Evolutionary conservation across 1,140 invertebrate genomes (phyloP), one percentile per base, ranked within the genome.

Genomic region (Calycopis cecrops): DNA sequence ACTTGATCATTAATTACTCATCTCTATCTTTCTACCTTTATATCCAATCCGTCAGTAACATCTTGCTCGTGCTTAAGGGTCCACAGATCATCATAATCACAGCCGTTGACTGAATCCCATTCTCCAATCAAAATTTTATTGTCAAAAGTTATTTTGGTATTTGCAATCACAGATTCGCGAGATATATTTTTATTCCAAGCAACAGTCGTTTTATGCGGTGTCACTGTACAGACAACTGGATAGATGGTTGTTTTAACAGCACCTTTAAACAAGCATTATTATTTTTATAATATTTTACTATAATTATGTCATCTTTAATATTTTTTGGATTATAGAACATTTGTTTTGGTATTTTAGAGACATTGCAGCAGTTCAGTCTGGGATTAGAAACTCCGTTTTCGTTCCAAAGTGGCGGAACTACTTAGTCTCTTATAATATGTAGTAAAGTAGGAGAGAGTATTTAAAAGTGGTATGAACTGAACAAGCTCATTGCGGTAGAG

Each of bases 121-220:
- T 78, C 63, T 16, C 79, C 75, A 51, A 60, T 53, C 18, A 80
- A 52, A 37, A 40, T 6, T 9, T 42, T 17, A 49, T 70, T 52
- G 50, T 82, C 65, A 34, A 80, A 60, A 9, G 67, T 60, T 18
- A 86, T 35, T 17, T 58, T 62, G 4, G 59, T 66, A 28, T 55
- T 74, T 7, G 44, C 50, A 21, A 55, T 58, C 55, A 86, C 52
- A 67, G 60, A 75, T 6, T 68, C 55, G 38, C 84, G 61, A 66
- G 61, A 79, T 73, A 89, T 81, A 71, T 69, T 69, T 71, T 74
- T 89, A 61, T 63, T 88, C 49, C 85, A 88, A 62, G 74, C 81
- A 55, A 78, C 62, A 21, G 83, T 85, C 37, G 87, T 85, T 79
- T 71, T 88, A 28, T 54, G 59, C 51, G 60, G 76, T 51, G 67